Conservation (phyloP, 1,140 invertebrate species). For the Teleopsis dalmanni region DNA sequence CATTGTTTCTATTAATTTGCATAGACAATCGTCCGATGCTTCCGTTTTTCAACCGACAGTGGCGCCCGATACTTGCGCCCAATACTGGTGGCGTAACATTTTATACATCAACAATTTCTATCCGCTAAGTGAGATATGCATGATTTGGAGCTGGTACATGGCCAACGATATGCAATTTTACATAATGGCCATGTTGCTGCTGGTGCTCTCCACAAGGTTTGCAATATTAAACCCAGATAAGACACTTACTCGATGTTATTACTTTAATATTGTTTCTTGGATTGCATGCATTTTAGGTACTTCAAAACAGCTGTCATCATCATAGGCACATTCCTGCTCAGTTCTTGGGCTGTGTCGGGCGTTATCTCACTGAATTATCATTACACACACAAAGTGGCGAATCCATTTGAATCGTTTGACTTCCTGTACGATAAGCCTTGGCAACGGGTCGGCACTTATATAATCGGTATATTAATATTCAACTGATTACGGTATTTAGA, state of each 20-base stretch:
- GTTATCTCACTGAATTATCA: conserved; percentile 65
- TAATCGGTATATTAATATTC: conserved; percentile 53
- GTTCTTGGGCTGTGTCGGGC: conserved; percentile 68
- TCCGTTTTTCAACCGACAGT: conserved; percentile 70
- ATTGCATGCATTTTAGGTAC: conserved; percentile 41
- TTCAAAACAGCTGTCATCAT: conserved; percentile 50
- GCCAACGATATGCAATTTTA: conserved; percentile 88
- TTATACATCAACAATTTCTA: conserved; percentile 75
- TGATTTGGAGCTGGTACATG: conserved; percentile 89
- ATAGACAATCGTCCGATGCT: conserved; percentile 46
- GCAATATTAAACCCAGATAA: background rate
- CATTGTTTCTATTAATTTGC: no score
- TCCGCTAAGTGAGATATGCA: conserved; percentile 72
- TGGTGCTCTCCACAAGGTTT: conserved; percentile 69
- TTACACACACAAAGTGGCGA: conserved; percentile 68
- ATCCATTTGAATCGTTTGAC: conserved; percentile 76
- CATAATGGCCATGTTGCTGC: conserved; percentile 61
- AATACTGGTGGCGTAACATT: conserved; percentile 76
- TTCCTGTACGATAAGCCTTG: conserved; percentile 78
- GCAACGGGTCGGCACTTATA: conserved; percentile 71
- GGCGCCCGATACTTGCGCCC: conserved; percentile 66
- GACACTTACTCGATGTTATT: background rate
- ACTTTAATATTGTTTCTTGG: background rate
- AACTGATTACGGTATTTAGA: background rate
- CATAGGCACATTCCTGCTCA: conserved; percentile 54